A percentile compares a stretch with the other conserved stretches of the same genome.
phyloP scores from a whole-genome alignment of 2,797 vertebrate species.

The Melanogrammus aeglefinus region DNA sequence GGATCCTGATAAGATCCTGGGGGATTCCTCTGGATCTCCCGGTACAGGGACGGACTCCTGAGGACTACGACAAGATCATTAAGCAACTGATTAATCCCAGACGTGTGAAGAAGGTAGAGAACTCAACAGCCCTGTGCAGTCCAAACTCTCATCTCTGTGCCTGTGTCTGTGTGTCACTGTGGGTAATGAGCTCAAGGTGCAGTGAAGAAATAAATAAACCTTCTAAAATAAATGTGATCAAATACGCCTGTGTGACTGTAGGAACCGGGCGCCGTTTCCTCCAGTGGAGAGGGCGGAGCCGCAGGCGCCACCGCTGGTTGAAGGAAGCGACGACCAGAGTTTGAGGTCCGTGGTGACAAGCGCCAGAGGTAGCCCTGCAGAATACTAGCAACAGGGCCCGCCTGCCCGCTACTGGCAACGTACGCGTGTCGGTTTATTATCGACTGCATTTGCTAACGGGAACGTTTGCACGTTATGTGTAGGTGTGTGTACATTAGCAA shows the following conservation, averaged over 20 bases:
- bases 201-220: neutral
- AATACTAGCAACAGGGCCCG: neutral
- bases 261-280: neutral
- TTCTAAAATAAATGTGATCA: neutral
- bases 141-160: neutral
- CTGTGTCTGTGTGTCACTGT: neutral
- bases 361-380: neutral
- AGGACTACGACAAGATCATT: slow-evolving; percentile 49
- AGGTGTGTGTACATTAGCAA: neutral
- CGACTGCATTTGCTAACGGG: neutral
- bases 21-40: slow-evolving; percentile 44
- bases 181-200: neutral
- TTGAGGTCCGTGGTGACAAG: neutral
- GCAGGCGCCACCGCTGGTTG: neutral
- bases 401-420: neutral
- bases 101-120: slow-evolving; percentile 39
- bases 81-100: slow-evolving; percentile 47
- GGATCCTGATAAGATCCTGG: neutral
- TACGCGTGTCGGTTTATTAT: neutral
- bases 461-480: neutral
- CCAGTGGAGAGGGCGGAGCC: neutral
- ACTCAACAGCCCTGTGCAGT: slow-evolving; percentile 6
- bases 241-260: neutral
- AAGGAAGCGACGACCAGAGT: neutral
- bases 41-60: slow-evolving; percentile 38